Evolutionary conservation across 1,140 invertebrate species (phyloP).

Genomic region (Chlorops oryzae): DNA sequence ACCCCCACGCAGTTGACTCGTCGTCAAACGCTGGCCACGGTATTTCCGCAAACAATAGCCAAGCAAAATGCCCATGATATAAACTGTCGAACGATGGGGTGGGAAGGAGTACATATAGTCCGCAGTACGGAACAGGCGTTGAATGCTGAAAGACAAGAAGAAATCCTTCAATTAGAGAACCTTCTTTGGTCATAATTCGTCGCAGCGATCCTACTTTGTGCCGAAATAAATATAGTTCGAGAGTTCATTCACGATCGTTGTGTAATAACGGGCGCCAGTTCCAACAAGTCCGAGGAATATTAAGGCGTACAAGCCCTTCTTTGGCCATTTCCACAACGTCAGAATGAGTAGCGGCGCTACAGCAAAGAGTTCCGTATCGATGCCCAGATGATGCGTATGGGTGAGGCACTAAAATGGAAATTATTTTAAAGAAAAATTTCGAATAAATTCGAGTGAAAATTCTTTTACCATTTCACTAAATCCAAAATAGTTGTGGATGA

Average conservation of each 20-base stretch:
- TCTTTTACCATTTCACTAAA: constrained; percentile 56
- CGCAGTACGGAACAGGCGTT: constrained; percentile 63
- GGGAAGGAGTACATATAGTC: constrained; percentile 67
- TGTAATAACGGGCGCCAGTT: constrained; percentile 56
- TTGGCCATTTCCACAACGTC: constrained; percentile 56
- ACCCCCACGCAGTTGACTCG: constrained; percentile 52
- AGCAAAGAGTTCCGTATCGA: constrained; percentile 76
- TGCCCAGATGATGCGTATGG: constrained; percentile 70
- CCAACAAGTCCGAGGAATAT: constrained; percentile 51
- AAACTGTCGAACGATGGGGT: constrained; percentile 62
- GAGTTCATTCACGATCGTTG: constrained; percentile 54
- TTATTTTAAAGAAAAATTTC: not conserved
- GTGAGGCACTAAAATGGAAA: constrained; percentile 57
- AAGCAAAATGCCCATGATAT: constrained; percentile 63
- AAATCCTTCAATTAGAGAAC: not conserved
- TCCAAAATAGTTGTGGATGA: constrained; percentile 62
- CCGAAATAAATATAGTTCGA: constrained; percentile 63
- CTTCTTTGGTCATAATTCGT: not conserved
- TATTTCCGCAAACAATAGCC: constrained; percentile 56
- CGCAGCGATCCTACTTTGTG: constrained; percentile 52
- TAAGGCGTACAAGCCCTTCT: constrained; percentile 50
- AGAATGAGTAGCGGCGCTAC: constrained; percentile 65
- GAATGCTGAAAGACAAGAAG: constrained; percentile 51
- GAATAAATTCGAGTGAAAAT: constrained; percentile 2
- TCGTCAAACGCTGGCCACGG: constrained; percentile 39